Evolutionary conservation across 1,140 invertebrate species (phyloP), one percentile per base, ranked within the genome.

Genomic region (Babylonia areolata): DNA sequence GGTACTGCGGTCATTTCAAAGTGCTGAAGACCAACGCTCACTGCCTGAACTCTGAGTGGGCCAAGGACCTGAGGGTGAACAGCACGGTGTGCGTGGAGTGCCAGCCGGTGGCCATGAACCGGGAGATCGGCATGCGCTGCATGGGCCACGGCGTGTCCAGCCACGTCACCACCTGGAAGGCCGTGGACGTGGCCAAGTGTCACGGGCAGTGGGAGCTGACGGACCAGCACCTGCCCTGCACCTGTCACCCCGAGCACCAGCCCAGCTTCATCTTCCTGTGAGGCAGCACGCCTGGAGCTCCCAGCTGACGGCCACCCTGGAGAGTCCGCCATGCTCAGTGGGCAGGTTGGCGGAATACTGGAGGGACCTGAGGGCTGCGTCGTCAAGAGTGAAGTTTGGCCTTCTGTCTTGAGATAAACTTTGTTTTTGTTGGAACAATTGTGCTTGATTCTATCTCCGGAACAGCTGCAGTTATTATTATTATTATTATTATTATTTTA

Each of bases 81-180:
- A 84, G 81, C 0, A 87, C 87, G 28, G 91, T 94, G 20, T 94
- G 93, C 81, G 92, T 93, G 3, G 93, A 94, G 86, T 94, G 93
- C 82, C 93, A 94, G 77, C 91, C 91, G 39, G 88, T 90, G 33
- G 93, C 92, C 79, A 93, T 93, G 92, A 89, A 91, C 85, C 90
- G 90, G 64, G 86, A 92, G 3, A 88, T 92, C 20, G 92, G 93
- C 58, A 88, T 88, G 35, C 89, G 93, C n/a, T 94, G 93, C 79
- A 87, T 90, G 28, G 93, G 93, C 42, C 93, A 94, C 42, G 93
- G 93, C 5, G 92, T 93, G 11, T 89, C 82, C 69, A 51, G 88
- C 39, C 33, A 91, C 54, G 73, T 88, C 11, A 94, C 93, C 0
- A 85, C 89, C 64, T 94, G 93, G 93, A 92, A 91, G 64, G 93